phyloP scores from a whole-genome alignment of 1,140 invertebrate species.

The Lucilia sericata region DNA sequence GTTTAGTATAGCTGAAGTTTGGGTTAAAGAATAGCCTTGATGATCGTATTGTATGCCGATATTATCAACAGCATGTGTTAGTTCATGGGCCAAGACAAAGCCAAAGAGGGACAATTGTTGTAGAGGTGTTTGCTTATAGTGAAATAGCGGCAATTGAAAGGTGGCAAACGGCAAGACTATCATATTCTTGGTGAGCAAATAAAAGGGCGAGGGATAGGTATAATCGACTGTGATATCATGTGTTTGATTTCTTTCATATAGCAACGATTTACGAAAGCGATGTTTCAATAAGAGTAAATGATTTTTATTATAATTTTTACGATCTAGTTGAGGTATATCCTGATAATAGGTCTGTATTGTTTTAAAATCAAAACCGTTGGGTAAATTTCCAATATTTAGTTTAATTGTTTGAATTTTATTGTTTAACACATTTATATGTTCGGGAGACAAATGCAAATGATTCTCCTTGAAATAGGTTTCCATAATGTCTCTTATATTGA shows the following conservation, averaged over 20 bases:
- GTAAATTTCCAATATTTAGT: neutral
- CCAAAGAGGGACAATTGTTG: conserved; percentile 56
- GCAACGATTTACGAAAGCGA: neutral
- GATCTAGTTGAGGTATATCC: neutral
- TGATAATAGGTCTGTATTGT: neutral
- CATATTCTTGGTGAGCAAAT: conserved; percentile 56
- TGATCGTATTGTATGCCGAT: conserved; percentile 59
- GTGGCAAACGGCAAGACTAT: conserved; percentile 58
- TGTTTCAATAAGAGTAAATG: conserved; percentile 1
- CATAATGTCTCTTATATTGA: neutral
- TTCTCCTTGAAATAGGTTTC: neutral
- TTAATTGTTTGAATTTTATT: neutral
- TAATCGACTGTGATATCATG: conserved; percentile 54
- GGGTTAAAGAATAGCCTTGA: conserved; percentile 57
- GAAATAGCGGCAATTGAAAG: conserved; percentile 59
- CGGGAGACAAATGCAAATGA: neutral
- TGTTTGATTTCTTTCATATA: conserved; percentile 33
- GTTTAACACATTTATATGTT: neutral
- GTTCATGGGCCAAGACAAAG: conserved; percentile 59
- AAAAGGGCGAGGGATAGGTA: conserved; percentile 54
- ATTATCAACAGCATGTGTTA: conserved; percentile 60
- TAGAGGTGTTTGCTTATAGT: conserved; percentile 53
- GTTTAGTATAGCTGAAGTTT: conserved; percentile 51
- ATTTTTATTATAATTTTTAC: conserved; percentile 6
- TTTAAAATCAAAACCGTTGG: neutral